phyloP scores from a whole-genome alignment of 2,888 invertebrate species.

The Gandaritis pyraliata region DNA sequence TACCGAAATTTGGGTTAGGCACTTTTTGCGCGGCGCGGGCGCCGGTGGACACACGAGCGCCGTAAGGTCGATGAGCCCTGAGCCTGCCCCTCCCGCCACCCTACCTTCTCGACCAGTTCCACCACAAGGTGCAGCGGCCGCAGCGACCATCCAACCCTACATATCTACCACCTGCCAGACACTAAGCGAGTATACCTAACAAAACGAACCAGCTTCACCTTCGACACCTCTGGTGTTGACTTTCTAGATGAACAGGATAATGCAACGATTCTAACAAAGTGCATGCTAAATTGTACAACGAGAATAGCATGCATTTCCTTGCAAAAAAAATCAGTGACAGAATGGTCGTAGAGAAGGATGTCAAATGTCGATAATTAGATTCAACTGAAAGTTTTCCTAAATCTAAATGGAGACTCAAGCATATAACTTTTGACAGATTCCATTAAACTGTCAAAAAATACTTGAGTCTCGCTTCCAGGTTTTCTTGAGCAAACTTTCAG shows the following conservation, averaged over 20 bases:
- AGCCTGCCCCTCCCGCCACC: conserved; percentile 51
- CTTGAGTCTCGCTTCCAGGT: too few relatives aligned
- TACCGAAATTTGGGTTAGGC: conserved; percentile 81
- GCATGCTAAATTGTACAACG: conserved; percentile 22
- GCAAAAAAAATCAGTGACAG: not conserved
- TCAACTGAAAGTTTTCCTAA: too few relatives aligned
- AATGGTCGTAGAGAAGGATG: not conserved
- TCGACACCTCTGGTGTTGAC: conserved; percentile 48
- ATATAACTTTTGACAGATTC: too few relatives aligned
- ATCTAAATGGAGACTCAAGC: too few relatives aligned
- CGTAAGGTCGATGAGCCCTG: conserved; percentile 76
- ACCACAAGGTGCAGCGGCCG: conserved; percentile 79
- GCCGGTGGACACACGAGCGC: conserved; percentile 61
- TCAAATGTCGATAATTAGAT: too few relatives aligned
- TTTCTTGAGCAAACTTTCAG: not conserved
- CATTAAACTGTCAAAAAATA: too few relatives aligned
- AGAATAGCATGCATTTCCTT: not conserved
- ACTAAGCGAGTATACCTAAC: conserved; percentile 67
- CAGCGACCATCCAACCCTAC: conserved; percentile 75
- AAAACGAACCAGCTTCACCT: conserved; percentile 53
- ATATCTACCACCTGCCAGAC: conserved; percentile 82
- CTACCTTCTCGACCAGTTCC: conserved; percentile 70
- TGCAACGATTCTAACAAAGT: conserved; percentile 27
- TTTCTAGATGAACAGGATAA: conserved; percentile 48
- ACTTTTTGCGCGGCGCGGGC: conserved; percentile 72